phyloP scores from a whole-genome alignment of 2,113 vertebrate genomes.

The Eulacestoma nigropectus region DNA sequence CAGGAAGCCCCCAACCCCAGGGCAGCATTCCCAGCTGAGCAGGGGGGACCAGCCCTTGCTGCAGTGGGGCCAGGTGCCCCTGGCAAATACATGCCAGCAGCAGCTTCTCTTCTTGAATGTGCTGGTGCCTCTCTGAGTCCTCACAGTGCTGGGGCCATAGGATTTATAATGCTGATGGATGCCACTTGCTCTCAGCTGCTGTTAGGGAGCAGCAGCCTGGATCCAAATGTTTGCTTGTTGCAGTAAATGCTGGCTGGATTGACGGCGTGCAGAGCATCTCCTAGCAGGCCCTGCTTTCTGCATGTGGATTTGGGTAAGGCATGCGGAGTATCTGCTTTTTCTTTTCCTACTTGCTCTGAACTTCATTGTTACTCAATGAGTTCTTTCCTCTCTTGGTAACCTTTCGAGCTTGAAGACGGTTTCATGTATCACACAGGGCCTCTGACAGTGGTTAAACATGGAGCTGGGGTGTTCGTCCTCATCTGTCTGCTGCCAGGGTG shows the following conservation, averaged over 20 bases:
- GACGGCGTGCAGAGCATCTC: background rate
- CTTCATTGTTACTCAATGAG: constrained; percentile 3
- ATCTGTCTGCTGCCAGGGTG: background rate
- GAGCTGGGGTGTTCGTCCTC: background rate
- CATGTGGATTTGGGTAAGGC: background rate
- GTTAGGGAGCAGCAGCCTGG: background rate
- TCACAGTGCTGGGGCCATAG: accelerated
- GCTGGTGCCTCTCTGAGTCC: background rate
- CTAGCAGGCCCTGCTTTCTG: background rate
- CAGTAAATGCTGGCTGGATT: background rate
- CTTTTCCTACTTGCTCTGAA: background rate
- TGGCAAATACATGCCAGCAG: background rate
- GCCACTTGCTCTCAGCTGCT: background rate
- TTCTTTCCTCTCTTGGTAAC: background rate
- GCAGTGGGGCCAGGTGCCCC: background rate
- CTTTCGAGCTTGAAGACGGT: background rate
- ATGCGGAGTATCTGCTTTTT: background rate
- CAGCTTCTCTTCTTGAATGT: background rate
- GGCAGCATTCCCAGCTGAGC: background rate
- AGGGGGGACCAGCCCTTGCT: background rate
- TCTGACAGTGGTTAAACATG: background rate
- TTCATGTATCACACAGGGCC: background rate
- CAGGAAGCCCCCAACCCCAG: accelerated
- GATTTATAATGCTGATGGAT: background rate
- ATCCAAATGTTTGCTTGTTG: background rate